phyloP scores from a whole-genome alignment of 2,113 vertebrate genomes.

The Procapra przewalskii region DNA sequence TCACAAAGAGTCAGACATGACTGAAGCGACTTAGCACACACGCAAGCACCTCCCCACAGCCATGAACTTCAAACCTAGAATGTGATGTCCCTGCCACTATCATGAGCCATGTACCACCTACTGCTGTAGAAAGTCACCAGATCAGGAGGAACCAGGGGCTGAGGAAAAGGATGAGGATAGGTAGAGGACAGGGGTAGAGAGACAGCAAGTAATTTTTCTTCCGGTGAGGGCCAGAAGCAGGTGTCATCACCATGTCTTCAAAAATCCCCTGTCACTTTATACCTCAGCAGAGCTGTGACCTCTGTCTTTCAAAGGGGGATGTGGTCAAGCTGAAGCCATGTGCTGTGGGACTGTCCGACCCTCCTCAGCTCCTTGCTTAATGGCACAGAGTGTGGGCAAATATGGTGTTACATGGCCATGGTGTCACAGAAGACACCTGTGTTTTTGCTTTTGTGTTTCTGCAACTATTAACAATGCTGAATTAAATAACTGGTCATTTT shows the following conservation, averaged over 20 bases:
- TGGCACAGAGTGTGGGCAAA: neutral
- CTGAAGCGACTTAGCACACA: neutral
- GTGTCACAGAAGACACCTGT: too few species aligned
- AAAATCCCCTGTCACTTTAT: neutral
- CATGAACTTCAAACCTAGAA: neutral
- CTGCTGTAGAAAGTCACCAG: neutral
- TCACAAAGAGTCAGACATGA: neutral
- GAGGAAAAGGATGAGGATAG: neutral
- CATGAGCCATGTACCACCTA: neutral
- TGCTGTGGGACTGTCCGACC: accelerated
- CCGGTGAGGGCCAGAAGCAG: neutral
- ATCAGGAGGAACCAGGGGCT: neutral
- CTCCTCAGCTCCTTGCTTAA: neutral
- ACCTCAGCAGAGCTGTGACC: neutral
- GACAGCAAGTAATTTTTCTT: neutral
- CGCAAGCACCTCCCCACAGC: neutral
- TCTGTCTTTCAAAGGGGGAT: neutral
- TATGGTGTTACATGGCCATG: accelerated
- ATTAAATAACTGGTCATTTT: neutral
- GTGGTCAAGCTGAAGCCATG: neutral
- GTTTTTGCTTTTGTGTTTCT: neutral
- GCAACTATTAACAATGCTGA: neutral
- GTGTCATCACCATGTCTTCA: too few species aligned
- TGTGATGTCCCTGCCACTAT: neutral
- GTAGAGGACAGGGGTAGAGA: too few species aligned